Evolutionary conservation across 2,113 vertebrate genomes (phyloP).

Genomic region (Hepsetus odoe): DNA sequence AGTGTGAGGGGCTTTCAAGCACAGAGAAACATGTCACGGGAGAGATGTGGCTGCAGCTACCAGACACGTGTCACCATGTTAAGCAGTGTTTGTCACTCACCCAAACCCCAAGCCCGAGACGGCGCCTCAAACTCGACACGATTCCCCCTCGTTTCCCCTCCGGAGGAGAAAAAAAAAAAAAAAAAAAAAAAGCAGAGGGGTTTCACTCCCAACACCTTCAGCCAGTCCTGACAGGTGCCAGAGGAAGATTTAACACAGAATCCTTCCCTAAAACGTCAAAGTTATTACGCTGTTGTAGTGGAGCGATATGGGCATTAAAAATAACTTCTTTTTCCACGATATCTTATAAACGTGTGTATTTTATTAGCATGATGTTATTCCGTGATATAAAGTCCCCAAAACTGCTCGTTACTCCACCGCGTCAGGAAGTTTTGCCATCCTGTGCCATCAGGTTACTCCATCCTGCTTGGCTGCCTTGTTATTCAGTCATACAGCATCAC

Average conservation of each 20-base stretch:
- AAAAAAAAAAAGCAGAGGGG: conserved; percentile 24
- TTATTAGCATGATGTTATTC: not conserved
- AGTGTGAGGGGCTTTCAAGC: conserved; percentile 64
- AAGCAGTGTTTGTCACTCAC: conserved; percentile 28
- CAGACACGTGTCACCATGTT: conserved; percentile 68
- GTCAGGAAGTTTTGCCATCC: too few species aligned
- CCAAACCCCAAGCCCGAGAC: not conserved
- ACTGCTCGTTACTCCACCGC: not conserved
- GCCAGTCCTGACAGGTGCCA: conserved; percentile 20
- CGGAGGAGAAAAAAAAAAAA: not conserved
- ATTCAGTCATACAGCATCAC: too few species aligned
- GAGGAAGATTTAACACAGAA: not conserved
- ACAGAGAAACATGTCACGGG: conserved; percentile 63
- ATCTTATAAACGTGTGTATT: too few species aligned
- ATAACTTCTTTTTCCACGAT: too few species aligned
- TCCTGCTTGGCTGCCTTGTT: too few species aligned
- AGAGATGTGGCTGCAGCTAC: conserved; percentile 54
- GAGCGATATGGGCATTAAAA: not conserved
- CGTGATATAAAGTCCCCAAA: not conserved
- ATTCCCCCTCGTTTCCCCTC: not conserved
- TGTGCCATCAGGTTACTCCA: too few species aligned
- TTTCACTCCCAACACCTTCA: conserved; percentile 28
- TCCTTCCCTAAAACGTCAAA: not conserved
- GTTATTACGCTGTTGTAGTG: not conserved
- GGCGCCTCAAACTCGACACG: conserved; percentile 7